A percentile compares a stretch with the other conserved stretches of the same genome.
Conservation (phyloP, 2,113 vertebrate species). For the Ictidomys tridecemlineatus region DNA sequence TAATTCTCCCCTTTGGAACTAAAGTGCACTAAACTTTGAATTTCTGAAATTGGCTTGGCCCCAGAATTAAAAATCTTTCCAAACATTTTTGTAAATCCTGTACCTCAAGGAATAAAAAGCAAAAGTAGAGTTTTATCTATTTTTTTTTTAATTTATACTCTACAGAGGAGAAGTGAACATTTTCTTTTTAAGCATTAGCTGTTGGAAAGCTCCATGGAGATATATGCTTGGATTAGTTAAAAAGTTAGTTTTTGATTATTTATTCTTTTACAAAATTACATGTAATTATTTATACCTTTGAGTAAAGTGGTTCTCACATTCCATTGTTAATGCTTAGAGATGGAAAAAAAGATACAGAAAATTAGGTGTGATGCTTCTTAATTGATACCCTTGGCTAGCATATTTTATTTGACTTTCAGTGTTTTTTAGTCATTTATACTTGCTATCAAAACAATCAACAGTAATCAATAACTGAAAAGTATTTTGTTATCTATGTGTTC, state of each 20-base stretch:
- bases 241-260: conserved; percentile 49
- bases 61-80: conserved; percentile 11
- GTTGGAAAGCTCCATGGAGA: background rate
- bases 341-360: conserved; percentile 25
- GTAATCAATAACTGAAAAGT: background rate
- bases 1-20: background rate
- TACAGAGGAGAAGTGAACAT: conserved; percentile 11
- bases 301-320: background rate
- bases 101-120: background rate
- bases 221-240: conserved; percentile 13
- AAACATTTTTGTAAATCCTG: conserved; percentile 14
- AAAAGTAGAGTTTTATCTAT: conserved; percentile 24
- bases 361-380: background rate
- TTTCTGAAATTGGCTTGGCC: conserved; percentile 42
- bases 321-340: background rate
- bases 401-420: conserved; percentile 32
- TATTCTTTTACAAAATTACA: background rate
- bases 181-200: conserved; percentile 48
- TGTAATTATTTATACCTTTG: background rate
- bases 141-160: conserved; percentile 23
- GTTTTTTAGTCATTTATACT: background rate
- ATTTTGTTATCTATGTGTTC: background rate
- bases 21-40: background rate
- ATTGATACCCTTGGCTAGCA: background rate
- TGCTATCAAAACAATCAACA: conserved; percentile 20